Base-by-base conservation (phyloP, 2,797 vertebrate species). In the Gastrophryne carolinensis region DNA sequence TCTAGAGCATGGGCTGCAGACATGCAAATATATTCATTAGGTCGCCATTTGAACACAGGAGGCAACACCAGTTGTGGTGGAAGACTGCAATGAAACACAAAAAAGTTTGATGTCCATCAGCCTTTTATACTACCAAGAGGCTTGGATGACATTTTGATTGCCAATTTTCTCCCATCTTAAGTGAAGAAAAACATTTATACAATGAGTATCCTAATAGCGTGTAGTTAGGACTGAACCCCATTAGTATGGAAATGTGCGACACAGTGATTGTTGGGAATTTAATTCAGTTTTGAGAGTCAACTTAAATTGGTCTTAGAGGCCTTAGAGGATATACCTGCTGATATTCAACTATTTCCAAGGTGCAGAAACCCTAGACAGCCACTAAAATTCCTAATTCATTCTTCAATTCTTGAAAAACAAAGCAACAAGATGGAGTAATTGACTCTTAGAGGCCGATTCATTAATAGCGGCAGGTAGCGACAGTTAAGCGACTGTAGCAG, bases 1-100 rank as follows among this genome's bases (percentile, higher is more conserved):
- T 87, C 65, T 81, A 86, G 84, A 53, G 84, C 86, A 78, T 17
- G 79, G 81, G 84, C 85, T 76, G 87, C 79, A 83, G 87, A 84
- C 85, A 81, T 21, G 80, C 83, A 88, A 85, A 86, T 81, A 75
- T 41, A 83, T 88, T 87, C 83, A 82, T 89, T 85, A 87, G 39
- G 88, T 78, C 76, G 44, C 8, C 84, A 85, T 87, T 87, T 83
- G 60, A 24, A 82, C 82, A 84, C 81, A 86, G 82, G 84, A 84
- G 67, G 84, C 83, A 84, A 82, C 84, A 84, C 83, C 75, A 82
- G 86, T 63, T 79, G 63, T 79, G 88, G 90, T 90, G 81, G 86
- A 84, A 87, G 84, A 71, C 32, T 73, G 80, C 62, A 35, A 24
- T 72, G 73, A 29, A 70, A 32, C 54, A 35, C 2, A 1, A 37